These are phyloP conservation scores for Campoplex capitator DNA, from an alignment of 2,888 invertebrate species.

Conservation along the genomic window DNA sequence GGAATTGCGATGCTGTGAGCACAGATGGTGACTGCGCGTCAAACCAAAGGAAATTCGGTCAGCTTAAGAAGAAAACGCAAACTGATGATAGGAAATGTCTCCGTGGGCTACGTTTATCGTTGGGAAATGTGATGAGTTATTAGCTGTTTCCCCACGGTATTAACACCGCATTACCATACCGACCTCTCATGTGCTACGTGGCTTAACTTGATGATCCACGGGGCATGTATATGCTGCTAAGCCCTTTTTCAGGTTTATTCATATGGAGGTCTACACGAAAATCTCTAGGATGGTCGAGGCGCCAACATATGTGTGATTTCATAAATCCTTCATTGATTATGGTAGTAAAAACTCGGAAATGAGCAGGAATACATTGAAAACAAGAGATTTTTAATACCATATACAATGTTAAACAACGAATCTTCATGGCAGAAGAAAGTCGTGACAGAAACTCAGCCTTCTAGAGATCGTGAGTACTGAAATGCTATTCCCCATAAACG, in stretches of 20 bases:
- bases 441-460: background rate
- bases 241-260: background rate
- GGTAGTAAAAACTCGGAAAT: background rate
- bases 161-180: conserved; percentile 78
- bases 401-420: background rate
- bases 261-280: background rate
- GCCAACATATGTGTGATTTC: background rate
- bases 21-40: conserved; percentile 25
- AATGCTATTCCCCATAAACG: background rate
- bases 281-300: background rate
- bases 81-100: conserved; percentile 60
- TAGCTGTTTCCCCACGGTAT: conserved; percentile 77
- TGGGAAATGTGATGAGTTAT: conserved; percentile 73
- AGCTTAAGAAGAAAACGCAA: conserved; percentile 32
- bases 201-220: conserved; percentile 75
- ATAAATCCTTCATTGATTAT: background rate
- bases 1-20: conserved; percentile 16
- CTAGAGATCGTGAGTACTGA: background rate
- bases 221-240: background rate
- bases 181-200: conserved; percentile 68
- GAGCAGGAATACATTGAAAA: background rate
- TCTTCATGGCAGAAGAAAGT: background rate
- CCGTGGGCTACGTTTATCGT: conserved; percentile 64
- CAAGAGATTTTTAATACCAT: background rate
- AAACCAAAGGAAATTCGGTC: conserved; percentile 59